phyloP scores from a whole-genome alignment of 2,888 invertebrate genomes.

The Chymomyza caudatula region DNA sequence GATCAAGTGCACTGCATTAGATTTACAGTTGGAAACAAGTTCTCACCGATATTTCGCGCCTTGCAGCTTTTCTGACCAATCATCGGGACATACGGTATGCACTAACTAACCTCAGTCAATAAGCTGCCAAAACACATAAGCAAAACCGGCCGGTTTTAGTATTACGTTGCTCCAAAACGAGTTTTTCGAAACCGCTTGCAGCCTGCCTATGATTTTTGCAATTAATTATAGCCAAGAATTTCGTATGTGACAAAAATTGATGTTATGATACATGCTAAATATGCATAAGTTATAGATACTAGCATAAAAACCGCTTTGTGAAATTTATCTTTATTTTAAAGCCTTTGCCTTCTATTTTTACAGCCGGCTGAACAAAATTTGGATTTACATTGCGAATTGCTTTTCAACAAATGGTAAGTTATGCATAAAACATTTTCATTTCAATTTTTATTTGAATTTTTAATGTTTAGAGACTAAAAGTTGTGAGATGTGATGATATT shows the following conservation, averaged over 20 bases:
- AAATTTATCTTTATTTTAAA: background rate
- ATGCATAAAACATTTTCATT: background rate
- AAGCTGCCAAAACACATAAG: slow-evolving; percentile 10
- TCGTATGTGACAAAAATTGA: slow-evolving; percentile 34
- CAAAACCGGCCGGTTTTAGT: slow-evolving; percentile 41
- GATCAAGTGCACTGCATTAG: background rate
- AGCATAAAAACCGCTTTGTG: slow-evolving; percentile 15
- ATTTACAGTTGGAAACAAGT: slow-evolving; percentile 28
- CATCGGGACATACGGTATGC: background rate
- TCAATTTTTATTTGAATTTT: slow-evolving; percentile 17
- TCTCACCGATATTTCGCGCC: slow-evolving; percentile 1
- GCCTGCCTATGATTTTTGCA: slow-evolving; percentile 48
- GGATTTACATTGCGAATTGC: slow-evolving; percentile 10
- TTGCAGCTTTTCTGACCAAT: background rate
- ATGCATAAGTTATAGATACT: slow-evolving; percentile 9
- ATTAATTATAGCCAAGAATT: slow-evolving; percentile 11
- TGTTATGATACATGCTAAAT: slow-evolving; percentile 19
- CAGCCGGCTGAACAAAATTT: slow-evolving; percentile 23
- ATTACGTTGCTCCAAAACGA: slow-evolving; percentile 22
- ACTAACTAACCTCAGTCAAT: slow-evolving; percentile 50
- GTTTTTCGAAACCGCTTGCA: too few relatives aligned
- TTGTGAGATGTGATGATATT: background rate
- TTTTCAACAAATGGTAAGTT: slow-evolving; percentile 35
- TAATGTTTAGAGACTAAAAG: background rate
- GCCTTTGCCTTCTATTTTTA: slow-evolving; percentile 6